Base-by-base conservation (phyloP, 2,797 vertebrate species). In the Pantherophis vulpinus region DNA sequence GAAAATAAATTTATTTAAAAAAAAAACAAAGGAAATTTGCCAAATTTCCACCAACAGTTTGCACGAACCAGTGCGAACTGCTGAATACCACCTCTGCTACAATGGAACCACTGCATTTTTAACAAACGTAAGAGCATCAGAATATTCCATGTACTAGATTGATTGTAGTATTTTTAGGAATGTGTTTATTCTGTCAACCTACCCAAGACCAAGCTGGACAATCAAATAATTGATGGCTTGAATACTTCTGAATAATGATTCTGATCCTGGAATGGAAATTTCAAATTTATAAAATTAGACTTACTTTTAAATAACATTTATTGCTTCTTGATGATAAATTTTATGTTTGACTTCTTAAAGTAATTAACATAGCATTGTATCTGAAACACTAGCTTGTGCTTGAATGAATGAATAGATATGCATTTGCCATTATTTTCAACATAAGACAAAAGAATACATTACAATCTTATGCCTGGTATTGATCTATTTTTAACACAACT, bases 141-240 rank as follows among this genome's bases (percentile, higher is more conserved):
- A 42, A 83, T 60, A 88, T 56, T 25, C 47, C 25, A 59, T 12
- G 11, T 13, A 61, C 13, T 27, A 54, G 47, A 54, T 86, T 86
- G 59, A 58, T 54, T 93, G 42, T 92, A 93, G 18, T 16, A 94
- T 92, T 94, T 93, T 90, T 58, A 92, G 91, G 89, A 93, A 4
- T 5, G 32, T 93, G 59, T 0, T 13, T 25, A 59, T 12, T 14
- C 29, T 54, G 20, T 4, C 20, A 6, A 14, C 37, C 61, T 12
- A 29, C 23, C 11, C 27, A 13, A 93, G 93, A 12, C 2, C 2
- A 90, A 56, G 51, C 86, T 5, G 25, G 94, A 88, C 47, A 94
- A 60, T 86, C 37, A 94, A 90, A 88, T 93, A 93, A 0, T 25
- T 86, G n/a, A 88, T 91, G 37, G 11, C 59, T 66, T 89, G 51